A percentile compares a stretch with the other conserved stretches of the same genome.
Evolutionary conservation across 1,140 invertebrate genomes (phyloP).

Genomic region (Cotesia chilonis): DNA sequence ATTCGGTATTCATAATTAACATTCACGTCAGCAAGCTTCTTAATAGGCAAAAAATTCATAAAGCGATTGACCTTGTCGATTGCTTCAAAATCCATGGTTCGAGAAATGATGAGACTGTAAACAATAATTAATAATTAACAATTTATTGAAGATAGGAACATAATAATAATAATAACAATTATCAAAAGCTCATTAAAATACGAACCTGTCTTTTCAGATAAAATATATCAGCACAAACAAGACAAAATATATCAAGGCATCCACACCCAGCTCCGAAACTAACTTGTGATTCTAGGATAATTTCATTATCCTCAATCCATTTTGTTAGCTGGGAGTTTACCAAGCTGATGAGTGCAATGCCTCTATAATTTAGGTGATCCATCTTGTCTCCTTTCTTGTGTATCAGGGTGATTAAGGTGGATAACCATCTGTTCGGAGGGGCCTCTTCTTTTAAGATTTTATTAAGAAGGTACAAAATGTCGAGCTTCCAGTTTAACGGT

Average conservation of each 20-base stretch:
- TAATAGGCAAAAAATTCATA: too few species aligned
- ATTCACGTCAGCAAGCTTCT: too few species aligned
- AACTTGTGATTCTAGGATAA: background rate
- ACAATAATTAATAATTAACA: too few species aligned
- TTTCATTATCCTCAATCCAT: background rate
- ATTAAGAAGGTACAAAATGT: background rate
- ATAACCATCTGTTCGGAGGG: background rate
- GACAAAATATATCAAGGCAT: background rate
- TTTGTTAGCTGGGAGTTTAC: background rate
- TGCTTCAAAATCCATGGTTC: too few species aligned
- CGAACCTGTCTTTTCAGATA: too few species aligned
- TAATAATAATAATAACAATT: too few species aligned
- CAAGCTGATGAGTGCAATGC: background rate
- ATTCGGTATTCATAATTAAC: too few species aligned
- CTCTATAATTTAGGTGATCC: background rate
- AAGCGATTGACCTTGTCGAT: too few species aligned
- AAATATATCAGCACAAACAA: too few species aligned
- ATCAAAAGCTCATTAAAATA: too few species aligned
- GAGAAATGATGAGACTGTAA: too few species aligned
- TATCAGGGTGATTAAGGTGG: background rate
- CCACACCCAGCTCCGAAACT: background rate
- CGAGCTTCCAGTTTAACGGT: background rate
- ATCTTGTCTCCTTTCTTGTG: background rate
- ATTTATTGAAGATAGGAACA: too few species aligned
- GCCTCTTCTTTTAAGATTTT: background rate